These are phyloP conservation scores for Sebastes taczanowskii DNA, from an alignment of 2,797 vertebrate genomes.

Conservation along the genomic window DNA sequence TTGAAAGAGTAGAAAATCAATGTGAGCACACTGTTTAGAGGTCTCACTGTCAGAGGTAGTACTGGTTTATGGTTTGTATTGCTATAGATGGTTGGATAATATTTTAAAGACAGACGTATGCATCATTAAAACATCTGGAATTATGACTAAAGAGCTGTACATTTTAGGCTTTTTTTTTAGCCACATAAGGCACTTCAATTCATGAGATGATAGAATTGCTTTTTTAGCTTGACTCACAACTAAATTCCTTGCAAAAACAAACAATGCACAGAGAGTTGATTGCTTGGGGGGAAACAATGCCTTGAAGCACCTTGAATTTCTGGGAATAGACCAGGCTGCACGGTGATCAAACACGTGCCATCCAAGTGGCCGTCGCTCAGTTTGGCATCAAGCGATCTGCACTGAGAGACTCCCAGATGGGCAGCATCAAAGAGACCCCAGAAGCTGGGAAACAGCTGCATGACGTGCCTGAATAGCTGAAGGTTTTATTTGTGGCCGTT, in stretches of 20 bases:
- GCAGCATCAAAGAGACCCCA: constrained; percentile 59
- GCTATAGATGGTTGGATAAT: background rate
- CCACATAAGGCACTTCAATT: background rate
- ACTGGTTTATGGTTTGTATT: background rate
- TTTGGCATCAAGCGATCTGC: background rate
- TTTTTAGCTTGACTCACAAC: background rate
- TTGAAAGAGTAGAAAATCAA: background rate
- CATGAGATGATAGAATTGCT: background rate
- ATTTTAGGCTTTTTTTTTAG: background rate
- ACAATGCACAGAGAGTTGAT: background rate
- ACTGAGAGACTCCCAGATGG: constrained; percentile 30
- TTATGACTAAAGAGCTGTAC: background rate
- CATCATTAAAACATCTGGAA: constrained; percentile 3
- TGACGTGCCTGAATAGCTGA: constrained; percentile 44
- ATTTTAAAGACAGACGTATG: background rate
- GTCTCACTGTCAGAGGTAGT: background rate
- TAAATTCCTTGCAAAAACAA: background rate
- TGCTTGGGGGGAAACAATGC: background rate
- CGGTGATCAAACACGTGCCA: constrained; percentile 1
- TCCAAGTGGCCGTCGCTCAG: constrained; percentile 24
- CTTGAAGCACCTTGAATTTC: constrained; percentile 12
- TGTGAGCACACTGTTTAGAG: background rate
- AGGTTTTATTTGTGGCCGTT: constrained; percentile 65
- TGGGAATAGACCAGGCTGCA: background rate
- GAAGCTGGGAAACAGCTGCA: constrained; percentile 71